A percentile compares a stretch with the other conserved stretches of the same genome.
phyloP scores from a whole-genome alignment of 2,797 vertebrate genomes.

The Lutjanus argentimaculatus region DNA sequence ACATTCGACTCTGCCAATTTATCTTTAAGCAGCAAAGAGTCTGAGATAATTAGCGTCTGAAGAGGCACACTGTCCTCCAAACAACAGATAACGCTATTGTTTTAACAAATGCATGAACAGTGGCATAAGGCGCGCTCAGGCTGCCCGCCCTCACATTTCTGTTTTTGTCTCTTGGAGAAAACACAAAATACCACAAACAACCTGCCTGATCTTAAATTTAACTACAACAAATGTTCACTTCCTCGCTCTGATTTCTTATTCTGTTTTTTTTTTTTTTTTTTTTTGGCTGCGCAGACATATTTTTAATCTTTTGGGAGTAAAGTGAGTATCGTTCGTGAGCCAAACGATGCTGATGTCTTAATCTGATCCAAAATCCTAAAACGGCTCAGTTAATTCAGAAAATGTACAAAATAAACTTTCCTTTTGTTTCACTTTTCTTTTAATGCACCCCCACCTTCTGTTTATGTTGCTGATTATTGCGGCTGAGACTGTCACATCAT shows the following conservation, averaged over 20 bases:
- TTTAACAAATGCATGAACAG: slow-evolving; percentile 41
- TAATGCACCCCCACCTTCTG: background rate
- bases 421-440: background rate
- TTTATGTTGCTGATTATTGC: background rate
- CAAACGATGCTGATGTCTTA: slow-evolving; percentile 1
- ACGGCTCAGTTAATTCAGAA: background rate
- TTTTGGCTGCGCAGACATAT: background rate
- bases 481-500: background rate
- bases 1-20: background rate
- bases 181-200: slow-evolving; percentile 25
- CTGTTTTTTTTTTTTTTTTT: background rate
- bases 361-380: slow-evolving; percentile 16
- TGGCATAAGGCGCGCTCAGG: slow-evolving; percentile 34
- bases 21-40: background rate
- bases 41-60: slow-evolving; percentile 43
- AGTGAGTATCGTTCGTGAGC: slow-evolving; percentile 6
- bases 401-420: slow-evolving; percentile 1
- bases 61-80: slow-evolving; percentile 17
- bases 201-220: slow-evolving; percentile 18
- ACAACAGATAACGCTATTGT: slow-evolving; percentile 27
- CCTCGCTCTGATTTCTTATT: background rate
- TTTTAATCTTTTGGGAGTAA: slow-evolving; percentile 21
- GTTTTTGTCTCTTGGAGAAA: slow-evolving; percentile 46
- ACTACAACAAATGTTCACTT: slow-evolving; percentile 27
- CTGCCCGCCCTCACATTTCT: slow-evolving; percentile 46